phyloP scores from a whole-genome alignment of 2,888 invertebrate species.

The Cremastinae sp. region DNA sequence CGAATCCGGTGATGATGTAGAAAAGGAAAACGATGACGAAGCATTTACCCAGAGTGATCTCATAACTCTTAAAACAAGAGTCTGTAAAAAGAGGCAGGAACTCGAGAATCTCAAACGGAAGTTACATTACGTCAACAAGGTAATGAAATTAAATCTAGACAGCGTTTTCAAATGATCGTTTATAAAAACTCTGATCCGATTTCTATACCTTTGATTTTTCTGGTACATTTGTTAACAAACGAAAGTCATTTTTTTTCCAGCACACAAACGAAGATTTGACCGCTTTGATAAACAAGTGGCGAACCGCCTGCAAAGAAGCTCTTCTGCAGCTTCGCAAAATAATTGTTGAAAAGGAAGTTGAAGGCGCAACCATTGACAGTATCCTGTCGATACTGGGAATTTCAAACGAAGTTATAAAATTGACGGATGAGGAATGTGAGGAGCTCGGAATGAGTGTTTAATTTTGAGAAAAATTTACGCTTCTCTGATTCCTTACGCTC shows the following conservation, averaged over 20 bases:
- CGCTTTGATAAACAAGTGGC: slow-evolving; percentile 82
- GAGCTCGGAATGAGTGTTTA: slow-evolving; percentile 63
- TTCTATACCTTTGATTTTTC: not conserved
- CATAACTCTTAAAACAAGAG: slow-evolving; percentile 79
- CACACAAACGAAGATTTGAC: slow-evolving; percentile 82
- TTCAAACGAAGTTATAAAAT: slow-evolving; percentile 81
- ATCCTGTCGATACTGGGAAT: slow-evolving; percentile 82
- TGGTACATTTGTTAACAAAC: slow-evolving; percentile 1
- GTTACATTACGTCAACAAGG: slow-evolving; percentile 66
- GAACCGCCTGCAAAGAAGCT: slow-evolving; percentile 82
- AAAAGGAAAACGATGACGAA: not conserved
- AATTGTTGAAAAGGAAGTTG: slow-evolving; percentile 80
- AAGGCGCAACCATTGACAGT: slow-evolving; percentile 81
- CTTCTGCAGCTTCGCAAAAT: slow-evolving; percentile 81
- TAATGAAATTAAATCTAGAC: too few species aligned
- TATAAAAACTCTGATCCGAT: not conserved
- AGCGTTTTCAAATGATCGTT: too few species aligned
- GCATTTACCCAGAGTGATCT: slow-evolving; percentile 77
- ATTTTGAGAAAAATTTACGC: not conserved
- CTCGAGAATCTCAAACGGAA: slow-evolving; percentile 64
- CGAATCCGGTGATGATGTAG: slow-evolving; percentile 14
- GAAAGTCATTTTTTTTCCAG: slow-evolving; percentile 76
- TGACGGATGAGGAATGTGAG: slow-evolving; percentile 80
- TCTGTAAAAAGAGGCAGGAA: slow-evolving; percentile 79
- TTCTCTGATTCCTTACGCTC: not conserved